Conservation (phyloP, 2,113 vertebrate species). For the Noturus placidus region DNA sequence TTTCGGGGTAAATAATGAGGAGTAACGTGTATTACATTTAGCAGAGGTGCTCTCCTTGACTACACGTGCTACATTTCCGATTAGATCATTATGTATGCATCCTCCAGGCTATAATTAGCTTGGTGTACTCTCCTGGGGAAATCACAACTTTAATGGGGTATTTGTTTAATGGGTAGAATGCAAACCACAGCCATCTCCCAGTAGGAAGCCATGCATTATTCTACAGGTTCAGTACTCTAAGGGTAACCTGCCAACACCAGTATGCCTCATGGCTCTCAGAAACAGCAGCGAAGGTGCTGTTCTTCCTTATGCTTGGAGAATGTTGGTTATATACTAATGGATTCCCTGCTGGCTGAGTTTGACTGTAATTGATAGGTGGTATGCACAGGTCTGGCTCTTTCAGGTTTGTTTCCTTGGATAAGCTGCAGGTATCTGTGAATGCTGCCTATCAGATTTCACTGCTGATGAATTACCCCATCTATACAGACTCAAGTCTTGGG, state of each 20-base stretch:
- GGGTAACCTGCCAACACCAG: constrained; percentile 14
- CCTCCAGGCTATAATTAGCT: constrained; percentile 19
- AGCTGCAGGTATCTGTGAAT: constrained; percentile 34
- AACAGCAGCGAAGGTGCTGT: neutral
- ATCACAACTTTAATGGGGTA: constrained; percentile 13
- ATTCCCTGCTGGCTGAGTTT: constrained; percentile 40
- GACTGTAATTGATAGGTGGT: constrained; percentile 47
- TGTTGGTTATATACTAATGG: constrained; percentile 34
- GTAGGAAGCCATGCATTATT: neutral
- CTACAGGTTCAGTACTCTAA: constrained; percentile 8
- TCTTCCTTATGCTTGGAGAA: neutral
- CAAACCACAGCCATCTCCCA: neutral
- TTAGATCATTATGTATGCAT: constrained; percentile 10
- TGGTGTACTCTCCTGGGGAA: constrained; percentile 15
- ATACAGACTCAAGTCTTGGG: constrained; percentile 35
- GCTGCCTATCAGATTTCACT: constrained; percentile 44
- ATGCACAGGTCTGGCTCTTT: constrained; percentile 7
- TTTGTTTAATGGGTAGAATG: constrained; percentile 8
- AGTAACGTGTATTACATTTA: neutral
- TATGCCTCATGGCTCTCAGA: neutral
- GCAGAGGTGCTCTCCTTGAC: neutral
- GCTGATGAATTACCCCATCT: constrained; percentile 61
- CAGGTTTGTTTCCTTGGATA: constrained; percentile 28
- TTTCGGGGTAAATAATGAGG: neutral
- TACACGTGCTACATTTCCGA: neutral